Evolutionary conservation across 2,797 vertebrate genomes (phyloP), one percentile per base, ranked within the genome.

Genomic region (Ptychobarbus kaznakovi): DNA sequence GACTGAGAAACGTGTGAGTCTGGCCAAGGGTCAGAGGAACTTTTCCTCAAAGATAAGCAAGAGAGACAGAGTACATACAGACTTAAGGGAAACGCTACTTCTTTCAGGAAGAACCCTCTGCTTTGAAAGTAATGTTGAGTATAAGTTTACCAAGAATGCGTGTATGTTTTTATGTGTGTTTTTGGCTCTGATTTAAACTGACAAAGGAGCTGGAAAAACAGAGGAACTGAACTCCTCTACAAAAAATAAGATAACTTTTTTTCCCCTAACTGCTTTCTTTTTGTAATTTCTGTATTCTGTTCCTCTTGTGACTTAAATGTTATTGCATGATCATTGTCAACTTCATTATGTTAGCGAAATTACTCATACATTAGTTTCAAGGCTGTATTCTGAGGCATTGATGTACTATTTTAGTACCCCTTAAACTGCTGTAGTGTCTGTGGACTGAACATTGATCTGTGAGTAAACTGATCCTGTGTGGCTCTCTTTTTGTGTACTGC

Each of bases 21-120:
- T 89, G 86, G 89, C 89, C 69, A 78, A 83, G 92, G 94, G 92
- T 94, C 93, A 93, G 92, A 93, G 93, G 92, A 92, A 93, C 92
- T 92, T 89, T 89, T 89, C 91, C 8, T 92, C 84, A 90, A 90
- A 92, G 94, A 95, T 94, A 95, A 94, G 93, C 75, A 32, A 44
- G 56, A 82, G 84, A 81, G 68, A 88, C 72, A 73, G 84, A 53
- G 81, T 61, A 82, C 77, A 86, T 87, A 81, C 74, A 88, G 86
- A 85, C 83, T 78, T 87, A 68, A 88, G 82, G 82, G 28, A 85
- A 88, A 88, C 68, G 49, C 53, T 82, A 46, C 12, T 76, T 69
- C 77, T 88, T 86, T 89, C 80, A 85, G 83, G 90, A 76, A 87
- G 72, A 75, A 49, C 25, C n/a, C 74, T 83, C 68, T 84, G 77